phyloP scores from a whole-genome alignment of 2,113 vertebrate species.

The Periophthalmus modestus region DNA sequence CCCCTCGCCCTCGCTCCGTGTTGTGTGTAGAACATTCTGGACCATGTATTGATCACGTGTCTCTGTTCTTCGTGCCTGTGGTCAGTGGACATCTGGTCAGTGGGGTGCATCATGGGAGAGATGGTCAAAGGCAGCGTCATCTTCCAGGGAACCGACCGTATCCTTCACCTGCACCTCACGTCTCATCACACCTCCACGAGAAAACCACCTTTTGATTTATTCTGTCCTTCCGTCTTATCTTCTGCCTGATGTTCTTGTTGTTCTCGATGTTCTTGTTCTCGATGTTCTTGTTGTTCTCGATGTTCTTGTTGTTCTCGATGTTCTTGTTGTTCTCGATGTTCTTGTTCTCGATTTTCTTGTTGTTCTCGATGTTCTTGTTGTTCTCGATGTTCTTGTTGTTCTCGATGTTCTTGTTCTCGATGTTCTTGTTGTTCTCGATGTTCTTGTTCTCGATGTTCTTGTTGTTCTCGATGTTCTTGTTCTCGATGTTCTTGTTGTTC shows the following conservation, averaged over 20 bases:
- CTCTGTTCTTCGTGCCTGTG: conserved; percentile 65
- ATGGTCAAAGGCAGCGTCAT: conserved; percentile 99
- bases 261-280: background rate
- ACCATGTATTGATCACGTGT: conserved; percentile 22
- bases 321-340: background rate
- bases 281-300: background rate
- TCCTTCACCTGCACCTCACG: conserved; percentile 87
- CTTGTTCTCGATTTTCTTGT: too few species aligned
- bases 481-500: too few species aligned
- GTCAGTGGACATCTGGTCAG: conserved; percentile 99
- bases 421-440: too few species aligned
- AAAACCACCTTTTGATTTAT: conserved; percentile 6
- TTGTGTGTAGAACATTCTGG: conserved; percentile 6
- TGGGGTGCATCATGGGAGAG: conserved; percentile 99
- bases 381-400: too few species aligned
- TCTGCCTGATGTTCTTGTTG: background rate
- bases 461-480: too few species aligned
- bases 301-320: background rate
- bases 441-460: too few species aligned
- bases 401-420: too few species aligned
- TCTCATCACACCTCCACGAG: conserved; percentile 18
- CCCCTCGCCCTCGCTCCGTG: background rate
- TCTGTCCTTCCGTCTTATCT: background rate
- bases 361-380: background rate
- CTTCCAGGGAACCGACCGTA: conserved; percentile 99